Evolutionary conservation across 2,888 invertebrate genomes (phyloP).

Genomic region (Temnothorax ravouxi): DNA sequence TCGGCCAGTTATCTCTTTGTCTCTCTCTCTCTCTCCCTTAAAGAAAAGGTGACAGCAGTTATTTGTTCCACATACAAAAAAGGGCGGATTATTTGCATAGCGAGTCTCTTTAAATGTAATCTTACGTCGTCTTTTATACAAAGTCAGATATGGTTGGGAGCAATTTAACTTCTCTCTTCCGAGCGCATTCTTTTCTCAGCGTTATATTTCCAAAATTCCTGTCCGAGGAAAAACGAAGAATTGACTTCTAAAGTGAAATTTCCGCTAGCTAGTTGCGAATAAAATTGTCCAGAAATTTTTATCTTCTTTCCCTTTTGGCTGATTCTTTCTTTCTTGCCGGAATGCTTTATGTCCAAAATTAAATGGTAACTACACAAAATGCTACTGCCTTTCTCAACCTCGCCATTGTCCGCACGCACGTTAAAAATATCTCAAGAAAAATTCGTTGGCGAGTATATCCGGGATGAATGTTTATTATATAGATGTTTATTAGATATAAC

Average conservation of each 20-base stretch:
- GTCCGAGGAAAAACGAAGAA: not conserved
- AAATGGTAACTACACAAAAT: slow-evolving; percentile 25
- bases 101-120: slow-evolving; percentile 40
- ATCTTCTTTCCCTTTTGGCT: not conserved
- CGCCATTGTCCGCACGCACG: not conserved
- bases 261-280: slow-evolving; percentile 25
- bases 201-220: slow-evolving; percentile 37
- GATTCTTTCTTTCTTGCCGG: slow-evolving; percentile 13
- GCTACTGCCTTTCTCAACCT: not conserved
- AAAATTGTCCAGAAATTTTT: slow-evolving; percentile 23
- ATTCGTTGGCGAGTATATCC: not conserved
- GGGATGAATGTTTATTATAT: slow-evolving; percentile 16
- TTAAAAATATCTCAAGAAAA: slow-evolving; percentile 1
- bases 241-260: slow-evolving; percentile 33
- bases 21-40: not conserved
- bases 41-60: slow-evolving; percentile 6
- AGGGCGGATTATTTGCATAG: slow-evolving; percentile 18
- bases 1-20: slow-evolving; percentile 1
- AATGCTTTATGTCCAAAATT: slow-evolving; percentile 27
- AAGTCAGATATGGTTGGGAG: slow-evolving; percentile 24
- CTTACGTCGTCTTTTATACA: slow-evolving; percentile 26
- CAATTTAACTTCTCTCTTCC: slow-evolving; percentile 33
- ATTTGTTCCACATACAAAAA: slow-evolving; percentile 30
- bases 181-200: slow-evolving; percentile 6
- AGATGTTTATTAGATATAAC: not conserved